Base-by-base conservation (phyloP, 1,140 invertebrate genomes). In the Drosophila willistoni region DNA sequence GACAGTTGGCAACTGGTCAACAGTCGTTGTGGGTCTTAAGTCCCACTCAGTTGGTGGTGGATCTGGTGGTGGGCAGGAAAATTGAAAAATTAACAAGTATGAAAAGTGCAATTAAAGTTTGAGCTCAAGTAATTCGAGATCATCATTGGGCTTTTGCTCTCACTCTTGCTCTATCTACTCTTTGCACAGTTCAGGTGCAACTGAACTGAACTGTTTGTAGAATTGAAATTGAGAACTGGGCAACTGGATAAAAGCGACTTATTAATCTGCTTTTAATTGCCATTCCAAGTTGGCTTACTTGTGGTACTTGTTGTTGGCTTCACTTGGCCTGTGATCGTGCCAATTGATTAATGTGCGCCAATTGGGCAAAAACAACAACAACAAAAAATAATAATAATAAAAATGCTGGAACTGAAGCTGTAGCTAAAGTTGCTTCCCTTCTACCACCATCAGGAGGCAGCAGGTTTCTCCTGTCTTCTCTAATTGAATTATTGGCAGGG, bases 81-180 rank as follows among this genome's bases (percentile, higher is more conserved):
- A 89, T 89, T 90, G 85, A 89, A 90, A 89, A 89, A 89, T 89
- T 89, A 89, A 89, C 84, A 89, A 89, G 73, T 89, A 89, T 84
- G 84, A 89, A 89, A 89, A 84, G 84, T 89, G 84, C 84, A 89
- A 89, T 89, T 89, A 89, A 89, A 84, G 84, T 83, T 71, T 57
- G 56, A 39, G 36, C 51, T 55, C 59, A 67, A 57, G 83, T 82
- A 86, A 86, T 87, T 64, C 72, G 76, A 87, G 64, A 25, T 22
- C 34, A 41, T 63, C 61, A 42, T 29, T 29, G 25, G 41, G 13
- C 25, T 25, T 17, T 25, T 17, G 36, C 60, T 17, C n/a, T 10
- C n/a, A 10, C 12, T 39, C 13, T 22, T 3, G n/a, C 62, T 54
- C 22, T 10, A 33, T 41, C 56, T 25, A 6, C 14, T 62, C n/a